Base-by-base conservation (phyloP, 2,113 vertebrate genomes). In the Phycodurus eques region DNA sequence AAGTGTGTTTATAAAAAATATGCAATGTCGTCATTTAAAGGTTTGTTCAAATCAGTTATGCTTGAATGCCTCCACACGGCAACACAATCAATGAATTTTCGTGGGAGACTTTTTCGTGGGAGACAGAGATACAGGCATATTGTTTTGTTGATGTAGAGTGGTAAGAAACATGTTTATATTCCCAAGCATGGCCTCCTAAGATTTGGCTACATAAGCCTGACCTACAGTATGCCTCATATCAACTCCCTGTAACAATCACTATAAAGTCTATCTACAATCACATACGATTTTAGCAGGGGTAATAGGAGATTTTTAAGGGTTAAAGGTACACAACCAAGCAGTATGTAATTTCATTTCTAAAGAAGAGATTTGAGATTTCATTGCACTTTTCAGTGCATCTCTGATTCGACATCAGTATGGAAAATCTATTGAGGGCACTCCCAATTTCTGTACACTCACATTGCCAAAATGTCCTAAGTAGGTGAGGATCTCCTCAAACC, bases 401-500 rank as follows among this genome's bases (percentile, higher is more conserved):
- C 53, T 56, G 74, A 78, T 53, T 75, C 15, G 64, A 12, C n/a
- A 20, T 73, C 47, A 61, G 65, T 73, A 68, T 59, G 75, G 70
- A 59, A 71, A 77, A 61, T 17, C 20, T 53, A 69, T 63, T 7
- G 2, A 57, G 49, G 22, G 76, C 76, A 66, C 72, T 72, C 75
- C 73, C 59, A 65, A 51, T 68, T 65, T 83, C 75, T 84, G 71
- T 68, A 67, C 80, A 83, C 71, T 70, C 70, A 44, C 59, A 66
- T 75, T 83, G 85, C 86, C 84, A 86, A 87, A 88, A 87, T 83
- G 83, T 56, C 74, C 71, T 82, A 88, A 78, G 74, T 62, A 79
- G 85, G 85, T 87, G 81, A 87, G 85, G 82, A 87, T 83, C 80
- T 86, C 78, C 82, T 80, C 75, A 71, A 80, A 79, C 81, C 87